Percentiles rank a stretch among this genome's conserved stretches.
Conservation (phyloP, 2,113 vertebrate genomes). For the Glaucidium brasilianum region DNA sequence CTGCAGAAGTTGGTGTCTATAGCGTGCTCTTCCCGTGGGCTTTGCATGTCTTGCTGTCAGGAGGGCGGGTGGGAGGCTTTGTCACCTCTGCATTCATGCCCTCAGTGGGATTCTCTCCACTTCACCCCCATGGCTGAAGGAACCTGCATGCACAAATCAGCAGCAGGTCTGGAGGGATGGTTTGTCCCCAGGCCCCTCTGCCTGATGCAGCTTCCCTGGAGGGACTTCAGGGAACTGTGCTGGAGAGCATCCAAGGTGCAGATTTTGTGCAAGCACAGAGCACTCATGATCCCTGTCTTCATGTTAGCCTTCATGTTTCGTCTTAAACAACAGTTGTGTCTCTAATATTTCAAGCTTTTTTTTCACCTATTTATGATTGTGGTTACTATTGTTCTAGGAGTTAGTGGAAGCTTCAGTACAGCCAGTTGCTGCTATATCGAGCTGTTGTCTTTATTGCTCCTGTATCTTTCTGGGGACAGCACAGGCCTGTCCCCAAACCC, state of each 20-base stretch:
- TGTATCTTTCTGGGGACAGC: background rate
- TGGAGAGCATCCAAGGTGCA: background rate
- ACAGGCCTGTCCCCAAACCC: background rate
- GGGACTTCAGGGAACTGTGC: background rate
- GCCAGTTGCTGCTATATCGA: background rate
- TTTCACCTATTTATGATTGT: background rate
- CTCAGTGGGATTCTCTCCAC: accelerated
- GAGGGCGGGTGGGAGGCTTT: background rate
- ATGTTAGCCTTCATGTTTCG: background rate
- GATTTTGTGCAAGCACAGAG: background rate
- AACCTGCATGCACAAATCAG: accelerated
- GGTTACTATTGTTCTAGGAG: background rate
- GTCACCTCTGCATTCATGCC: accelerated
- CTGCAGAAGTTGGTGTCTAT: background rate
- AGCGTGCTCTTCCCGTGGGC: accelerated
- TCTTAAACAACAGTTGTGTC: background rate
- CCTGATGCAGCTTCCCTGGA: background rate
- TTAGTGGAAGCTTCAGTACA: background rate
- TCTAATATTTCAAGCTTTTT: background rate
- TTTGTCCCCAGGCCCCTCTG: background rate
- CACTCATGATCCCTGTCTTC: background rate
- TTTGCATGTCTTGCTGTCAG: accelerated
- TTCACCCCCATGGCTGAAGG: background rate
- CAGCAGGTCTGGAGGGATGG: background rate
- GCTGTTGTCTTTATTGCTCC: background rate